Conservation (phyloP, 2,797 vertebrate genomes). For the Serranus cabrilla region DNA sequence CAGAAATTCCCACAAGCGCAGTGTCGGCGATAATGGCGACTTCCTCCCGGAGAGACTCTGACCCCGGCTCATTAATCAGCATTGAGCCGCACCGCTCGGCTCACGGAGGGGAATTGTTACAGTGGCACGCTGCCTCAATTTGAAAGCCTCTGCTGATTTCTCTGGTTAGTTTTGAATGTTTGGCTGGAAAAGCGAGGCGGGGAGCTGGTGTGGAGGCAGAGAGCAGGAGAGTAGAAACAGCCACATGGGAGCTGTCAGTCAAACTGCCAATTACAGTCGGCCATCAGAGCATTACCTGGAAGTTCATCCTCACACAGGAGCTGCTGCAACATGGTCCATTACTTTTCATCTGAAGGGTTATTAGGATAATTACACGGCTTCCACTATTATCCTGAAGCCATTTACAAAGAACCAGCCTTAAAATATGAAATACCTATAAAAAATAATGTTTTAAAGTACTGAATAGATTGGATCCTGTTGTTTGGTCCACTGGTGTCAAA, state of each 20-base stretch:
- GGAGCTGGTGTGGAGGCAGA: constrained; percentile 5
- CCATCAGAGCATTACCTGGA: constrained; percentile 21
- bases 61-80: constrained; percentile 81
- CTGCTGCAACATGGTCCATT: constrained; percentile 7
- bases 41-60: constrained; percentile 67
- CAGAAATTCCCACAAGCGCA: constrained; percentile 60
- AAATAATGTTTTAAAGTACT: too few species aligned
- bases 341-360: background rate
- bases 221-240: background rate
- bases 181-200: constrained; percentile 18
- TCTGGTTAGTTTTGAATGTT: constrained; percentile 46
- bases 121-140: constrained; percentile 46
- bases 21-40: constrained; percentile 69
- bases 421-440: background rate
- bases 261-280: constrained; percentile 42
- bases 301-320: constrained; percentile 6
- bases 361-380: background rate
- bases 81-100: constrained; percentile 69
- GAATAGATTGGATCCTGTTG: too few species aligned
- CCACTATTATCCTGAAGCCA: background rate
- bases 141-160: constrained; percentile 64
- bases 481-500: too few species aligned
- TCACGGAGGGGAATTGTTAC: constrained; percentile 63
- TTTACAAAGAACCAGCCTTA: background rate
- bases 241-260: constrained; percentile 39